Conservation (phyloP, 2,888 invertebrate species). For the Exephanes ischioxanthus region DNA sequence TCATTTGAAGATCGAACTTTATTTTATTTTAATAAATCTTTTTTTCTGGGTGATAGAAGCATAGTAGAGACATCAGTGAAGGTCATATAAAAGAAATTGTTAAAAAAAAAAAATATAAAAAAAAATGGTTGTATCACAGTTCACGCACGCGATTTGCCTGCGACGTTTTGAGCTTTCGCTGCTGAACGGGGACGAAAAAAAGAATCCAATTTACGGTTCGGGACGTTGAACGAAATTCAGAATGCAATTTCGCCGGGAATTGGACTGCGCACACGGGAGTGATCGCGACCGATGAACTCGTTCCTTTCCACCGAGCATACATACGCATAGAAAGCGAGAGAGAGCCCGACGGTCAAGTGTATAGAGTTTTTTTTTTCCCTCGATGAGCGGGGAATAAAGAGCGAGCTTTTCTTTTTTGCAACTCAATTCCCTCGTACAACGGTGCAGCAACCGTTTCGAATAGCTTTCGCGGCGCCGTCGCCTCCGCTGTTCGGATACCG, state of each 20-base stretch:
- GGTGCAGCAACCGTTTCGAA: slow-evolving; percentile 25
- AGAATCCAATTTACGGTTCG: slow-evolving; percentile 62
- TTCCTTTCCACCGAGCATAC: slow-evolving; percentile 6
- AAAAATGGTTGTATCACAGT: not conserved
- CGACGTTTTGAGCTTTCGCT: slow-evolving; percentile 16
- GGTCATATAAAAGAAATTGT: not conserved
- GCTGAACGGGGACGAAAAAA: slow-evolving; percentile 28
- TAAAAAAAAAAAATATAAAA: not conserved
- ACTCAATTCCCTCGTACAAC: slow-evolving; percentile 41
- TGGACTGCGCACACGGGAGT: slow-evolving; percentile 30
- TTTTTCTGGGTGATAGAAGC: not conserved
- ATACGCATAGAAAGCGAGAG: not conserved
- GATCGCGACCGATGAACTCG: slow-evolving; percentile 35
- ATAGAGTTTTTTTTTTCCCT: slow-evolving; percentile 13
- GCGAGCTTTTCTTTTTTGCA: slow-evolving; percentile 22
- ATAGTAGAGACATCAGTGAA: not conserved
- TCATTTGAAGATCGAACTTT: too few relatives aligned
- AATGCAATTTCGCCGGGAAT: slow-evolving; percentile 65
- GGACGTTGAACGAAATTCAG: slow-evolving; percentile 67
- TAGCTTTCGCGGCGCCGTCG: not conserved
- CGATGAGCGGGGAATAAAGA: slow-evolving; percentile 6
- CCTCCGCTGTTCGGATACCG: not conserved
- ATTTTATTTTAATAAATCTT: too few relatives aligned
- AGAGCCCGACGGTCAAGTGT: slow-evolving; percentile 32
- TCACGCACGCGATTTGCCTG: slow-evolving; percentile 8